Conservation (phyloP, 2,797 vertebrate genomes). For the Clarias fuscus region DNA sequence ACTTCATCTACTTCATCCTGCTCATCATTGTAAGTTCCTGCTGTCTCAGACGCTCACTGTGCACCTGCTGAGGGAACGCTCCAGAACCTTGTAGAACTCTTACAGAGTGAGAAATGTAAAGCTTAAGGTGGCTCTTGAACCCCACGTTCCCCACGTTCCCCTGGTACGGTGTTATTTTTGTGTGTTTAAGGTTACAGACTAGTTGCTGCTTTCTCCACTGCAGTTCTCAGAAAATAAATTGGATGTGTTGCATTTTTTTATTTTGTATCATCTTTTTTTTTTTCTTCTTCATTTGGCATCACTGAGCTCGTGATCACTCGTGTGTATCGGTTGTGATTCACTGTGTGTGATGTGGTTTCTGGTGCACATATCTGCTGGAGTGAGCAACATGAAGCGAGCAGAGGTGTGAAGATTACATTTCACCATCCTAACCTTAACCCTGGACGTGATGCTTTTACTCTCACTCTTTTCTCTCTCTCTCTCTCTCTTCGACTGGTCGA, state of each 20-base stretch:
- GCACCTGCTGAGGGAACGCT: not conserved
- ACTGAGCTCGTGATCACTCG: not conserved
- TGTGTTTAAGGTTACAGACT: not conserved
- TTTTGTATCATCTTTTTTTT: not conserved
- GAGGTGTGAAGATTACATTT: not conserved
- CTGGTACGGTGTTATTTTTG: not conserved
- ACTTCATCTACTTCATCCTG: slow-evolving; percentile 99
- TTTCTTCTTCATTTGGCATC: not conserved
- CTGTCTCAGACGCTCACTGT: not conserved
- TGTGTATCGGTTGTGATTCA: not conserved
- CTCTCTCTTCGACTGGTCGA: not conserved
- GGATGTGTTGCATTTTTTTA: not conserved
- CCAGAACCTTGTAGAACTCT: not conserved
- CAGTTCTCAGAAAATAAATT: not conserved
- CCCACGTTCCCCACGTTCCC: no score
- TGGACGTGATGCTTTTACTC: not conserved
- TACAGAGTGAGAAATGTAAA: not conserved
- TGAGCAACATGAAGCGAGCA: not conserved
- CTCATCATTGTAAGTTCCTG: slow-evolving; percentile 92
- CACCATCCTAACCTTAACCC: no score
- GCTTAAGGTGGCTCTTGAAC: no score
- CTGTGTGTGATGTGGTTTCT: not conserved
- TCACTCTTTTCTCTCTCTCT: not conserved
- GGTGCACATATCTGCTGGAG: not conserved
- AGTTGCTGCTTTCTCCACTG: not conserved